Percentiles rank a stretch among this genome's conserved stretches.
These are phyloP conservation scores for Falcaria lacertinaria DNA, from an alignment of 2,888 invertebrate genomes.

Conservation along the genomic window DNA sequence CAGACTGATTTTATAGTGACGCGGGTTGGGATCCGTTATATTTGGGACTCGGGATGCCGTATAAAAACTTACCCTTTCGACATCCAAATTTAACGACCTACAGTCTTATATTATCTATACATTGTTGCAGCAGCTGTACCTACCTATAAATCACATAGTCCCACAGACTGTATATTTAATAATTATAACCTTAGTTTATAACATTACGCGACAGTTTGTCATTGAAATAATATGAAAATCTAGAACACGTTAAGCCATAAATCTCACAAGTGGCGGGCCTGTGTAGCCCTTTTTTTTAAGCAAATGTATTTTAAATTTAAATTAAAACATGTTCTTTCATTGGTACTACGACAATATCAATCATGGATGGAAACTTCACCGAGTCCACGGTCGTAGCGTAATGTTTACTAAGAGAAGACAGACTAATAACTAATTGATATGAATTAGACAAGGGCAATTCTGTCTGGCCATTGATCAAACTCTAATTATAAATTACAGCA, in stretches of 20 bases:
- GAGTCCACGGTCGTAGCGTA: constrained; percentile 4
- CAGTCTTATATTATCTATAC: not conserved
- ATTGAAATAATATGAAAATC: too few relatives aligned
- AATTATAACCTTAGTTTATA: too few relatives aligned
- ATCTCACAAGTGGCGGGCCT: not conserved
- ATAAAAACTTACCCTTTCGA: constrained; percentile 24
- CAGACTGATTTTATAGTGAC: constrained; percentile 43
- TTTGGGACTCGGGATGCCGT: constrained; percentile 25
- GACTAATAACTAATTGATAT: constrained; percentile 43
- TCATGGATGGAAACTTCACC: not conserved
- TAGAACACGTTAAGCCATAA: not conserved
- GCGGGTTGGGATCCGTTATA: constrained; percentile 40
- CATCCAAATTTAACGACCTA: constrained; percentile 1
- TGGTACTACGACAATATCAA: too few relatives aligned
- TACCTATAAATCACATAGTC: not conserved
- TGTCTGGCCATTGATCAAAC: constrained; percentile 31
- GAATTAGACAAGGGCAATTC: constrained; percentile 45
- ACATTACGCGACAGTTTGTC: too few relatives aligned
- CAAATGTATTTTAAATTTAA: not conserved
- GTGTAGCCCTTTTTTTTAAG: not conserved
- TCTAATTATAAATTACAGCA: constrained; percentile 21
- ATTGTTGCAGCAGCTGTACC: not conserved
- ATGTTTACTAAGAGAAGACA: constrained; percentile 19
- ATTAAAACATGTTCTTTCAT: constrained; percentile 3
- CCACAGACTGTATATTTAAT: too few relatives aligned